phyloP scores from a whole-genome alignment of 2,113 vertebrate species.

The Xenopus borealis region DNA sequence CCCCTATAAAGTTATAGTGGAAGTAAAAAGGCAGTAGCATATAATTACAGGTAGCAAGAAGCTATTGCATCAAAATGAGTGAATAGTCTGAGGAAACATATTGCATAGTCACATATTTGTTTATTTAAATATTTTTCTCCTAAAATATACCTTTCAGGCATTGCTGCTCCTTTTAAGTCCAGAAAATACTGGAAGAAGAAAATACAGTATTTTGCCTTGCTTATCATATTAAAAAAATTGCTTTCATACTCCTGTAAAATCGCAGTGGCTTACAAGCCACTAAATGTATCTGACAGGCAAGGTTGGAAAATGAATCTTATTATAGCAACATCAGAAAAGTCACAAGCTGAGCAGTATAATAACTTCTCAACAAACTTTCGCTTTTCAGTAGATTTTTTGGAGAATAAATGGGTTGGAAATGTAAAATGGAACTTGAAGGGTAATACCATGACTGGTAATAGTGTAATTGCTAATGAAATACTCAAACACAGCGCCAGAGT shows the following conservation, averaged over 20 bases:
- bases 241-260: not conserved
- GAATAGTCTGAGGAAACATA: too few species aligned
- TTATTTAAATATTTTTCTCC: too few species aligned
- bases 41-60: too few species aligned
- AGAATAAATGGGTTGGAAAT: conserved; percentile 39
- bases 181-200: too few species aligned
- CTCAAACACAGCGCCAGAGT: conserved; percentile 25
- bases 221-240: too few species aligned
- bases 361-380: conserved; percentile 36
- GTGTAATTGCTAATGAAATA: conserved; percentile 43
- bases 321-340: conserved; percentile 33
- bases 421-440: conserved; percentile 44
- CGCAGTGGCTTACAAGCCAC: conserved; percentile 8
- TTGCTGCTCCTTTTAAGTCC: too few species aligned
- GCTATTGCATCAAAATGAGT: too few species aligned
- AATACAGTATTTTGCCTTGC: too few species aligned
- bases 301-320: conserved; percentile 35
- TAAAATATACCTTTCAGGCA: too few species aligned
- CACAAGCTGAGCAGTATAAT: conserved; percentile 36
- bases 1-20: too few species aligned
- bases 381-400: conserved; percentile 12
- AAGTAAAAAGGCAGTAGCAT: too few species aligned
- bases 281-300: conserved; percentile 25
- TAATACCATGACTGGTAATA: conserved; percentile 37
- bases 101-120: too few species aligned